Base-by-base conservation (phyloP, 1,140 invertebrate genomes). In the Streblospio benedicti region DNA sequence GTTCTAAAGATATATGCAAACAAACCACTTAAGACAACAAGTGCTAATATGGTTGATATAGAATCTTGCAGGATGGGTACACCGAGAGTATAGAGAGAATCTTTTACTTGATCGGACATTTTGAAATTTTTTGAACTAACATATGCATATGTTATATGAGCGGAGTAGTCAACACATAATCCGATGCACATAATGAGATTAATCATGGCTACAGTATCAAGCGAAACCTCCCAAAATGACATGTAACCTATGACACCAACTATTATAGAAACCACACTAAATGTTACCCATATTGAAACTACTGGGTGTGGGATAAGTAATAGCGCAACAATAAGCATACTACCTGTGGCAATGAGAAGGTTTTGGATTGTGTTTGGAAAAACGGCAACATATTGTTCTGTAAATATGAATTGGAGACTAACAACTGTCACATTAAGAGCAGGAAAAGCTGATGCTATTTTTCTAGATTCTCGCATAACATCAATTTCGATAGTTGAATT, bases 121-220 rank as follows among this genome's bases (percentile, higher is more conserved):
- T 63, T 52, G 49, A 56, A 38, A 6, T 70, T 63, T 20, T 69
- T 63, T 0, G 89, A 91, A 18, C 89, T 87, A 85, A 97, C 91
- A 74, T 93, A 97, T 0, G 91, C 91, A 70, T 97, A 95, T 64
- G 92, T 95, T 44, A 97, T 96, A 69, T 98, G 94, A 4, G 93
- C 93, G 0, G 91, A 93, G 73, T 95, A 97, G 70, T 98, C 94
- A 0, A 97, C 92, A 1, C 91, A 95, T 78, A 97, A 97, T 41
- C 94, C 94, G 32, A 97, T 95, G 70, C 93, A 96, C 94, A 98
- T 97, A 49, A 98, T 97, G 1, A 97, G 81, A 69, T 97, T 97
- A 38, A 97, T 96, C 94, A 97, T 97, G 0, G 93, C 96, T 67
- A 98, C 95, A 2, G 92, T 93, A 74, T 97, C 93, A 33, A 97